A percentile compares a stretch with the other conserved stretches of the same genome.
Conservation (phyloP, 2,113 vertebrate species). For the Sylvia atricapilla region DNA sequence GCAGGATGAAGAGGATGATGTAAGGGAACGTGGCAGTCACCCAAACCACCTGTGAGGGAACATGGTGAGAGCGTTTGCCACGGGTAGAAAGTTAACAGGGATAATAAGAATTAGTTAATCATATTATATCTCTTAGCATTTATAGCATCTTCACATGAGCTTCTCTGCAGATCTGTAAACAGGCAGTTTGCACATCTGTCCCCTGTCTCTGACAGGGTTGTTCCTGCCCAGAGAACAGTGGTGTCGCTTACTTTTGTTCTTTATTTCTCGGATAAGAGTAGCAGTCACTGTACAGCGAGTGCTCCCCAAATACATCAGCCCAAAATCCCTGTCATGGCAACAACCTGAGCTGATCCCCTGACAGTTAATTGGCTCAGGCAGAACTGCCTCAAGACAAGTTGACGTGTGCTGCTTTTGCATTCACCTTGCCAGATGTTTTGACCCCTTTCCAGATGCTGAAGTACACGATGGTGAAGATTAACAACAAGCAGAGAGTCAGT, state of each 20-base stretch:
- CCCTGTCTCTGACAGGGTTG: background rate
- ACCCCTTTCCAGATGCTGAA: slow-evolving; percentile 99
- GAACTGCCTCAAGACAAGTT: background rate
- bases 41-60: slow-evolving; percentile 88
- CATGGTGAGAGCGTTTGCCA: background rate
- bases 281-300: background rate
- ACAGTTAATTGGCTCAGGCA: background rate
- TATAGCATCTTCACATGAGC: background rate
- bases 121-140: background rate
- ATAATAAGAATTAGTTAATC: background rate
- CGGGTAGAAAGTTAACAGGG: background rate
- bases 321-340: background rate
- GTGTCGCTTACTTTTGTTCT: background rate
- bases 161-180: background rate
- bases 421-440: slow-evolving; percentile 96
- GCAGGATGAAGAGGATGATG: slow-evolving; percentile 85
- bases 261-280: background rate
- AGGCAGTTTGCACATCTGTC: background rate
- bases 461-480: slow-evolving; percentile 95
- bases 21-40: slow-evolving; percentile 97
- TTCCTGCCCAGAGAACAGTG: background rate
- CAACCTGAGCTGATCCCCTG: background rate
- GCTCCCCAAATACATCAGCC: background rate
- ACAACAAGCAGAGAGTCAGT: slow-evolving; percentile 88
- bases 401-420: background rate